These are phyloP conservation scores for Cirrhinus mrigala DNA, from an alignment of 2,797 vertebrate genomes.

Conservation along the genomic window DNA sequence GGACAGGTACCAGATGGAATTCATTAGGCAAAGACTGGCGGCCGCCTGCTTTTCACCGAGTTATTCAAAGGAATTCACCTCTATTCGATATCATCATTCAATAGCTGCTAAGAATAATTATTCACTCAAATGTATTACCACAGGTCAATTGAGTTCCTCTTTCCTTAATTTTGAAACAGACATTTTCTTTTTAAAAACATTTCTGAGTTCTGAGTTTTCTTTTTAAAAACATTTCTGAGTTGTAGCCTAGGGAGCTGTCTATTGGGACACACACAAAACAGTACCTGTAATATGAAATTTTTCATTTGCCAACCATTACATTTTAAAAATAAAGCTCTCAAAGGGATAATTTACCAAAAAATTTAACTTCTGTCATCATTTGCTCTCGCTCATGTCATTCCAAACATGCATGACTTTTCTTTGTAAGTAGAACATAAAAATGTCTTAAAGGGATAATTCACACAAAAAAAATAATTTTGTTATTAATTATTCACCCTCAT, in stretches of 20 bases:
- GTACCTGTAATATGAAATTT: conserved; percentile 29
- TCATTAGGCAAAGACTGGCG: conserved; percentile 81
- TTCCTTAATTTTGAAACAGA: conserved; percentile 78
- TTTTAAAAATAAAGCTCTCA: conserved; percentile 21
- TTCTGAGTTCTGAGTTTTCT: conserved; percentile 61
- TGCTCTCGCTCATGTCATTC: conserved; percentile 17
- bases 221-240: conserved; percentile 66
- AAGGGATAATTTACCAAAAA: neutral
- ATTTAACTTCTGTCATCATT: conserved; percentile 25
- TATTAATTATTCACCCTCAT: too few species aligned
- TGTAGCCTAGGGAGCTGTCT: conserved; percentile 63
- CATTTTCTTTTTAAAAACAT: conserved; percentile 72
- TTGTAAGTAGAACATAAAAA: neutral
- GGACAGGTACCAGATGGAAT: conserved; percentile 81
- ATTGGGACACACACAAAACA: conserved; percentile 69
- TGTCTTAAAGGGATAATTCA: too few species aligned
- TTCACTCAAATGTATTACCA: conserved; percentile 84
- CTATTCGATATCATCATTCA: conserved; percentile 79
- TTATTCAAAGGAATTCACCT: conserved; percentile 73
- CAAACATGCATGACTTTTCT: neutral
- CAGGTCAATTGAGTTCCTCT: conserved; percentile 79
- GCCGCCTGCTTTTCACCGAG: conserved; percentile 75
- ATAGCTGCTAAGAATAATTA: conserved; percentile 85
- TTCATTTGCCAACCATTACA: conserved; percentile 32
- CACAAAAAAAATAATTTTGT: too few species aligned